phyloP scores from a whole-genome alignment of 2,888 invertebrate genomes.

The Protodeltote pygarga region DNA sequence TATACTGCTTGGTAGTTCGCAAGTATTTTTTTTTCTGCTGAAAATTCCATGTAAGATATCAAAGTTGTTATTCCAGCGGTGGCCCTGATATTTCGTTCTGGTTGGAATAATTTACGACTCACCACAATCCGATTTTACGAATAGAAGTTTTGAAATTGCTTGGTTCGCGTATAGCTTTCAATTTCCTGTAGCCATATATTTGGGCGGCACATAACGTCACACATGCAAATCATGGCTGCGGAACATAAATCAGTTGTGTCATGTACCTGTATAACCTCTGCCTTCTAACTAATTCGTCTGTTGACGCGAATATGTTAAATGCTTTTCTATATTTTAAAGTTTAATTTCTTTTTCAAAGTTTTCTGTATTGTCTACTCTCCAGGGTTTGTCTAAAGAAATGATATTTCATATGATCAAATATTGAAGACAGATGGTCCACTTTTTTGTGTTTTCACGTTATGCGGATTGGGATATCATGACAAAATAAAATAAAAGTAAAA shows the following conservation, averaged over 20 bases:
- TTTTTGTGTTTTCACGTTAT: too few relatives aligned
- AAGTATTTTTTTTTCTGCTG: too few relatives aligned
- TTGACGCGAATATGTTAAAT: neutral
- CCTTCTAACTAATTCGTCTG: slow-evolving; percentile 10
- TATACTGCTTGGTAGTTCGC: too few relatives aligned
- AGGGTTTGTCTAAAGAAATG: too few relatives aligned
- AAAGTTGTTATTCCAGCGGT: neutral
- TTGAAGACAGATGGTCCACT: too few relatives aligned
- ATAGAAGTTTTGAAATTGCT: slow-evolving; percentile 21
- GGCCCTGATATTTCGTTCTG: neutral
- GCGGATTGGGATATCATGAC: too few relatives aligned
- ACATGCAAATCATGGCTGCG: slow-evolving; percentile 46
- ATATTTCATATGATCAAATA: too few relatives aligned
- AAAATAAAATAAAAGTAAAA: too few relatives aligned
- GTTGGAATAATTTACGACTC: slow-evolving; percentile 4
- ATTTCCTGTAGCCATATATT: slow-evolving; percentile 51
- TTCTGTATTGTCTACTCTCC: too few relatives aligned
- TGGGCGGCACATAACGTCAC: slow-evolving; percentile 31
- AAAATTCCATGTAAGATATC: neutral
- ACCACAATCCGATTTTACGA: slow-evolving; percentile 1
- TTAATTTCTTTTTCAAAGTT: too few relatives aligned
- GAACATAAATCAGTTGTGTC: slow-evolving; percentile 47
- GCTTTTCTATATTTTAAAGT: neutral
- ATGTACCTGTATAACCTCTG: slow-evolving; percentile 6
- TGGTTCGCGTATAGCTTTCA: slow-evolving; percentile 47